Evolutionary conservation across 2,888 invertebrate genomes (phyloP).

Genomic region (Netelia fuscicornis): DNA sequence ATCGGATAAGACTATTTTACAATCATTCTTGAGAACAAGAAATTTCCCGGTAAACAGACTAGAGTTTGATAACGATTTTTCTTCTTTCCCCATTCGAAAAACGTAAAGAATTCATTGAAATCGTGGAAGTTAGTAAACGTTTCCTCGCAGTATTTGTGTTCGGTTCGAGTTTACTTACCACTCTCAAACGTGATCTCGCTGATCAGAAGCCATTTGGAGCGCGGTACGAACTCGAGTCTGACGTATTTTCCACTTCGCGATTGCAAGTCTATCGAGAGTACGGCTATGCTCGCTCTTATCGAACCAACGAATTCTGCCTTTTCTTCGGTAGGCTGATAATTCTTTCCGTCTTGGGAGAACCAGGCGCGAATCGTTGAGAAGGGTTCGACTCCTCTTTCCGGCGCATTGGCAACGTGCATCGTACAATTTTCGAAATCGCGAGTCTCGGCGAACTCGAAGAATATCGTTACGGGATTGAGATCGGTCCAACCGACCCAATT

Average conservation of each 20-base stretch:
- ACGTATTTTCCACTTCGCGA: constrained; percentile 92
- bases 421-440: constrained; percentile 88
- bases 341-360: constrained; percentile 92
- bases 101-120: constrained; percentile 1
- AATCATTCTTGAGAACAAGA: too few relatives aligned
- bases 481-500: constrained; percentile 96
- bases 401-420: constrained; percentile 87
- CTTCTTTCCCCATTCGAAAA: background rate
- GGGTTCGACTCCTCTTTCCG: constrained; percentile 92
- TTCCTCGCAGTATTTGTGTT: background rate
- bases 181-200: constrained; percentile 95
- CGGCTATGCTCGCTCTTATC: constrained; percentile 85
- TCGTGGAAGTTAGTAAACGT: background rate
- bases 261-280: constrained; percentile 91
- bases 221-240: constrained; percentile 91
- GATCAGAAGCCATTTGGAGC: constrained; percentile 94
- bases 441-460: constrained; percentile 92
- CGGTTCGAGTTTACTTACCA: constrained; percentile 84
- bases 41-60: background rate
- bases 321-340: constrained; percentile 88
- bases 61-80: constrained; percentile 20
- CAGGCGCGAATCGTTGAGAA: constrained; percentile 91
- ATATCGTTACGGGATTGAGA: constrained; percentile 89
- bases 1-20: too few relatives aligned
- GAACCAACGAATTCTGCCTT: constrained; percentile 88